Evolutionary conservation across 2,888 invertebrate genomes (phyloP), one percentile per base, ranked within the genome.

Genomic region (Tholera decimalis): DNA sequence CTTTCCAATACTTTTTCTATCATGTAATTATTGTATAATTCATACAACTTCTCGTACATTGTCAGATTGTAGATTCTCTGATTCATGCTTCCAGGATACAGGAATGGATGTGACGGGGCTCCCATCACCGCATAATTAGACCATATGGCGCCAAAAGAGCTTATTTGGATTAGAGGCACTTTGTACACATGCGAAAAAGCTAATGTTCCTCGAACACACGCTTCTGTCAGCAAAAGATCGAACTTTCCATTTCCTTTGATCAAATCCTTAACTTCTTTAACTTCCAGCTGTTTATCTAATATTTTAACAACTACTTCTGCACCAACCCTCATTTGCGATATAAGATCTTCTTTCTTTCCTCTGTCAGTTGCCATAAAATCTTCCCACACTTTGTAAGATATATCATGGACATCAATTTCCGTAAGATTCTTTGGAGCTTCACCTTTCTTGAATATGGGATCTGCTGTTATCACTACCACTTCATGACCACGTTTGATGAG

Each of bases 401-500:
- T 13, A 41, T 88, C 85, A n/a, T 89, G 83, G 0, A 91, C 56
- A 39, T 91, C 85, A 8, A 95, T 91, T 84, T 94, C 92, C 3
- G 84, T 91, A 3, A 91, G 81, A 57, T 92, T 94, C 7, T 39
- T 28, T 1, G 85, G 88, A 1, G 78, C 28, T 39, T 80, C 41
- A 3, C 82, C 84, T 59, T 85, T 79, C 1, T 83, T 76, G 26
- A 82, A 89, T 6, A 78, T 84, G 1, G 94, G 92, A 59, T 93
- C 77, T 6, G 95, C 41, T 2, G 95, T 93, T 1, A 93, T 73
- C 0, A 93, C 83, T 0, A 90, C 85, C 0, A 96, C 67, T 50
- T 95, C 87, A 59, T 96, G 95, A 1, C 95, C 95, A 1, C 90
- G 83, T 53, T 77, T 86, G 0, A 86, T 83, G 9, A 96, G 76